These are phyloP conservation scores for Hemibagrus wyckioides DNA, from an alignment of 2,113 vertebrate genomes.

Conservation along the genomic window DNA sequence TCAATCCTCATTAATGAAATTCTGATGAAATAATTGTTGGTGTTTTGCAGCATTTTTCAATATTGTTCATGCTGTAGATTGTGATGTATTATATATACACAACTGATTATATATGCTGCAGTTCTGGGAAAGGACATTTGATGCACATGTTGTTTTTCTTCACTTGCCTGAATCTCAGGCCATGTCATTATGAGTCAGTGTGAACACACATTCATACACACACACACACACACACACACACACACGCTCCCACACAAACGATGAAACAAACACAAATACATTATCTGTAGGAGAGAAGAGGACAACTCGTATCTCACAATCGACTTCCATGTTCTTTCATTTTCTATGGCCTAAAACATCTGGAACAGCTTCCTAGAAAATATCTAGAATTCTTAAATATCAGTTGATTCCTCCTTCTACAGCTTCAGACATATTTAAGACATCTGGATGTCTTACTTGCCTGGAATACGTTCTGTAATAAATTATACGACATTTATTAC, in stretches of 20 bases:
- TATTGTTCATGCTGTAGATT: neutral
- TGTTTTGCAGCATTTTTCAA: neutral
- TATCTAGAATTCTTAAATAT: neutral
- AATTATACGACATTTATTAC: neutral
- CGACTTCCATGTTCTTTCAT: neutral
- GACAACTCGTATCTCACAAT: neutral
- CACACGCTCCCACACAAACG: neutral
- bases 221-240: neutral
- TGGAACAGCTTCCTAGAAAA: neutral
- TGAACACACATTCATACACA: neutral
- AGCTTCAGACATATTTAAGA: neutral
- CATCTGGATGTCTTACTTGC: neutral
- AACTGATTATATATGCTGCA: neutral
- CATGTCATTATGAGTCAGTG: slow-evolving; percentile 44
- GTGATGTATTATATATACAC: neutral
- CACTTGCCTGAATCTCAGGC: slow-evolving; percentile 15
- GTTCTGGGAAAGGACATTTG: neutral
- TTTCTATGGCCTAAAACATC: neutral
- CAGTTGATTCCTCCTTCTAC: neutral
- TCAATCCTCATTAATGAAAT: neutral
- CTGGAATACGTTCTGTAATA: neutral
- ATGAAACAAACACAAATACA: slow-evolving; percentile 26
- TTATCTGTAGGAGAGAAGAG: slow-evolving; percentile 13
- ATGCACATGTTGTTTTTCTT: slow-evolving; percentile 32
- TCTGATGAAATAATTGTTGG: neutral